Percentiles rank a stretch among this genome's conserved stretches.
These are phyloP conservation scores for Leguminivora glycinivorella DNA, from an alignment of 1,140 invertebrate genomes.

Conservation along the genomic window DNA sequence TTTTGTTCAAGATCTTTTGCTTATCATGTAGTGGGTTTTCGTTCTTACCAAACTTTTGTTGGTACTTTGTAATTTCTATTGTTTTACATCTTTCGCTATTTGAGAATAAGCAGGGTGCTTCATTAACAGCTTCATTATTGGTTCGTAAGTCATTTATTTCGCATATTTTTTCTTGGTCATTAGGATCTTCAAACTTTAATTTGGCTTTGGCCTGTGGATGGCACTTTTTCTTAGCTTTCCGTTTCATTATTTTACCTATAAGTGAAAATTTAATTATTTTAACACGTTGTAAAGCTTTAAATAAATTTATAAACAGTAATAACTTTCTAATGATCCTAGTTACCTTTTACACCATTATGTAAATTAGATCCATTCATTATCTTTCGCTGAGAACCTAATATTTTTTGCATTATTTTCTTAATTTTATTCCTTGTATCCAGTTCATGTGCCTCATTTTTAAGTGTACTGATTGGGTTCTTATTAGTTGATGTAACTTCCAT, in stretches of 20 bases:
- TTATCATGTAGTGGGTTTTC: neutral
- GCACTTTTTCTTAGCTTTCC: conserved; percentile 34
- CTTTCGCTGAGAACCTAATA: conserved; percentile 46
- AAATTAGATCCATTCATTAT: conserved; percentile 45
- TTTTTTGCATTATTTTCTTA: conserved; percentile 55
- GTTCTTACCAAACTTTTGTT: neutral
- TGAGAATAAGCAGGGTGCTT: neutral
- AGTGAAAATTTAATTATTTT: conserved; percentile 28
- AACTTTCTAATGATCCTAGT: neutral
- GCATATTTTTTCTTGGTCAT: neutral
- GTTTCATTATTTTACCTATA: conserved; percentile 45
- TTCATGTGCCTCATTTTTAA: conserved; percentile 27
- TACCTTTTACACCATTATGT: conserved; percentile 60
- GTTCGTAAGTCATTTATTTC: neutral
- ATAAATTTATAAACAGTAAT: too few species aligned
- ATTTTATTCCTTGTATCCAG: conserved; percentile 48
- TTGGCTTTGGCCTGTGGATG: neutral
- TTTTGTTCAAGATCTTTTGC: neutral
- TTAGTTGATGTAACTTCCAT: conserved; percentile 32
- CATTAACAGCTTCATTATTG: neutral
- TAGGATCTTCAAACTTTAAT: neutral
- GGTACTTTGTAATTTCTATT: neutral
- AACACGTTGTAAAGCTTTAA: too few species aligned
- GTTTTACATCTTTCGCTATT: neutral
- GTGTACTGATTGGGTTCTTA: conserved; percentile 17